Evolutionary conservation across 2,113 vertebrate species (phyloP), one percentile per base, ranked within the genome.

Genomic region (Acrocephalus arundinaceus): DNA sequence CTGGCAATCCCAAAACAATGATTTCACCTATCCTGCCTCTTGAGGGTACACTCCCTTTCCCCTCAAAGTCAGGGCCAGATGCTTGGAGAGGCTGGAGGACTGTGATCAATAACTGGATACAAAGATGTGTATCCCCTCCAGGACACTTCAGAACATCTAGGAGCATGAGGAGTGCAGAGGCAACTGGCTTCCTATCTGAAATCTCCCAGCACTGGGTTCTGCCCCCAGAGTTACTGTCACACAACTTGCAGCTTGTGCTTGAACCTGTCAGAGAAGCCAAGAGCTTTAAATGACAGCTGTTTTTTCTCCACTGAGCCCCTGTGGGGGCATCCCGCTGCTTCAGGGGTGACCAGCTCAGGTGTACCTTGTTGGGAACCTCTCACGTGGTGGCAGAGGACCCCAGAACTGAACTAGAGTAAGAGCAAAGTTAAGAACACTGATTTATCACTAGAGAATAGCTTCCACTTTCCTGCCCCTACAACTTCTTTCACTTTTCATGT

Each of bases 391-490:
- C 57, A 86, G 49, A 76, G 10, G 28, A 39, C 4, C 16, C 19
- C 22, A 45, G 27, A 21, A 45, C 37, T 8, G 24, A 90, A 9
- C 21, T 57, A 52, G 16, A 58, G 5, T 7, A 62, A n/a, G 8
- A 35, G 17, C 37, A 79, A 41, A n/a, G 18, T 58, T 20, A 68
- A 63, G 9, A 17, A 31, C 0, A 0, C 9, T 63, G 22, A 55
- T 4, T 43, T n/a, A 84, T 72, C 4, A 43, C 20, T 21, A 62
- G 21, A 76, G 12, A 51, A 6, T 14, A 43, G 13, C n/a, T 66
- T 74, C 18, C 24, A 27, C 49, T 65, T 89, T 62, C 31, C 61
- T 39, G 15, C 14, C 37, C 24, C 25, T 74, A 31, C 68, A 17
- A 13, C 15, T 89, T 80, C 7, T 54, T 39, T 52, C 27, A 54